Evolutionary conservation across 64 coral and sea anemone genomes (phyloP).

Genomic region (Montipora sp.): DNA sequence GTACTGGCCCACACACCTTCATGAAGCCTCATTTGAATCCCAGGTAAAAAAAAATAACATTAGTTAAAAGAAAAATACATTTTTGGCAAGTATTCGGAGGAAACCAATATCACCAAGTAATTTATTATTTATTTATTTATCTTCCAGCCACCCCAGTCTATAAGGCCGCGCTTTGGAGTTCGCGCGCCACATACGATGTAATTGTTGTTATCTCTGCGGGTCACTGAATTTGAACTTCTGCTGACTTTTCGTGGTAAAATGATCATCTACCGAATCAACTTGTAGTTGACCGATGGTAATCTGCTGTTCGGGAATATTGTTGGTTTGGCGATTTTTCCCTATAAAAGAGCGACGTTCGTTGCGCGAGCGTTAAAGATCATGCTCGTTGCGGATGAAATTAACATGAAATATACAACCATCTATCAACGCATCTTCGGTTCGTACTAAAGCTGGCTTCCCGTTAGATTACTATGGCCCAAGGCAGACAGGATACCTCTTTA

Average conservation of each 20-base stretch:
- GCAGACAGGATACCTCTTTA: not conserved
- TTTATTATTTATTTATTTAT: not conserved
- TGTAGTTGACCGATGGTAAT: not conserved
- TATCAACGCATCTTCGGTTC: slow-evolving; percentile 20
- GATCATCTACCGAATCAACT: too few relatives aligned
- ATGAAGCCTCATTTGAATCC: too few relatives aligned
- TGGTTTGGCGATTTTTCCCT: not conserved
- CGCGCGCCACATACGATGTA: slow-evolving; percentile 41
- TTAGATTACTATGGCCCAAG: slow-evolving; percentile 24
- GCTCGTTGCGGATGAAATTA: not conserved
- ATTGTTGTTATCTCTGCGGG: slow-evolving; percentile 10
- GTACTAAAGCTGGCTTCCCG: not conserved
- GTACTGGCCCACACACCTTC: too few relatives aligned
- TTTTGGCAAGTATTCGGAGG: too few relatives aligned
- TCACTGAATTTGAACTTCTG: not conserved
- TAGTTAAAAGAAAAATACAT: too few relatives aligned
- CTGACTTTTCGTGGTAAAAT: not conserved
- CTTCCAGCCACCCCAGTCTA: not conserved
- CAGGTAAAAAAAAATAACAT: too few relatives aligned
- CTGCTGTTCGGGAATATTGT: not conserved
- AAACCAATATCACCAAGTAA: too few relatives aligned
- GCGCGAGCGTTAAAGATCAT: not conserved
- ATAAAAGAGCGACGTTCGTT: not conserved
- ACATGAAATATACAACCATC: not conserved
- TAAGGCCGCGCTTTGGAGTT: not conserved